Evolutionary conservation across 2,797 vertebrate genomes (phyloP).

Genomic region (Melanotaenia pygmaea): DNA sequence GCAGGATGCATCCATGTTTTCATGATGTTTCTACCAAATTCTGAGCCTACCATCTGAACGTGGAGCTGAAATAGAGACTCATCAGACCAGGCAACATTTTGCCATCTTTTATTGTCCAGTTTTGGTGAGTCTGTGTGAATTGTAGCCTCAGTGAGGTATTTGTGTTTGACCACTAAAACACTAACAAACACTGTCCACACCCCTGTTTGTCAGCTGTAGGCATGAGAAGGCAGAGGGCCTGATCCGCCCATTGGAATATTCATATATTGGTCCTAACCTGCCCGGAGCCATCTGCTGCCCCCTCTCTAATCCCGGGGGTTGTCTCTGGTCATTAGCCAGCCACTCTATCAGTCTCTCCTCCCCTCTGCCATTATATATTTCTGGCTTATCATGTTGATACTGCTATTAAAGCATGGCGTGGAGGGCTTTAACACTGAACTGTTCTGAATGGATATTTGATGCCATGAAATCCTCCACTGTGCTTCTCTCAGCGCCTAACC

Average conservation of each 20-base stretch:
- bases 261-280: slow-evolving; percentile 40
- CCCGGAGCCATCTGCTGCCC: slow-evolving; percentile 82
- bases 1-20: no score
- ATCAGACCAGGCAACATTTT: no score
- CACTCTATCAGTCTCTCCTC: slow-evolving; percentile 54
- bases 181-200: not conserved
- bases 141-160: no score
- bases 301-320: slow-evolving; percentile 80
- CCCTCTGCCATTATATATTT: slow-evolving; percentile 39
- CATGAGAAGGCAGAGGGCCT: slow-evolving; percentile 35
- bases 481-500: slow-evolving; percentile 16
- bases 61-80: no score
- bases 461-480: slow-evolving; percentile 44
- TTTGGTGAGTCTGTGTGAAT: no score
- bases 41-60: no score
- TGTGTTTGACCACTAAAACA: slow-evolving; percentile 8
- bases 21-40: no score
- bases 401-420: slow-evolving; percentile 27
- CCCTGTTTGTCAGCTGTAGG: slow-evolving; percentile 33
- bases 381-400: slow-evolving; percentile 57
- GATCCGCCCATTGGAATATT: slow-evolving; percentile 51
- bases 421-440: slow-evolving; percentile 31
- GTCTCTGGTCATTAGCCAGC: slow-evolving; percentile 71
- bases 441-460: slow-evolving; percentile 52
- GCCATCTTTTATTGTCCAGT: no score